phyloP scores from a whole-genome alignment of 2,888 invertebrate genomes.

The Archips crataeganus region DNA sequence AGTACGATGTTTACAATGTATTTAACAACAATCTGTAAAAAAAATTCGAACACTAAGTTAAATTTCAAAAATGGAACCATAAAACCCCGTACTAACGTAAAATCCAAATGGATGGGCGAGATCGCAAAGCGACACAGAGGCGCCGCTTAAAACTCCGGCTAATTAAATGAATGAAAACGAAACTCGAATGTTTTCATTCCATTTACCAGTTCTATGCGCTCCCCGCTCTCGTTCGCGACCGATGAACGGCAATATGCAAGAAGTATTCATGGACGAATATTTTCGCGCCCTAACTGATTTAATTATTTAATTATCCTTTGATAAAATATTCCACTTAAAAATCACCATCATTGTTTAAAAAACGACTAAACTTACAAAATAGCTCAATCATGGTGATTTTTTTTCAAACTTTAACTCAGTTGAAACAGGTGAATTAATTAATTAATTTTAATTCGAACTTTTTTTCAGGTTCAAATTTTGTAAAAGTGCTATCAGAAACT shows the following conservation, averaged over 20 bases:
- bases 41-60: slow-evolving; percentile 21
- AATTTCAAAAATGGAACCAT: slow-evolving; percentile 35
- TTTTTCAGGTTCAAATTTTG: too few relatives aligned
- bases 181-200: slow-evolving; percentile 83
- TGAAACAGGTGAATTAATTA: too few relatives aligned
- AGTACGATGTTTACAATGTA: not conserved
- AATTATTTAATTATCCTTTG: too few relatives aligned
- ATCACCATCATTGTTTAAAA: too few relatives aligned
- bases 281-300: not conserved
- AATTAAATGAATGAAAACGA: slow-evolving; percentile 84
- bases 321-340: too few relatives aligned
- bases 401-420: too few relatives aligned
- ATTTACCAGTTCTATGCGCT: slow-evolving; percentile 73
- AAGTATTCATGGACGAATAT: slow-evolving; percentile 38
- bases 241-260: slow-evolving; percentile 69
- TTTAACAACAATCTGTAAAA: slow-evolving; percentile 26
- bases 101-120: slow-evolving; percentile 67
- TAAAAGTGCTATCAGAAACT: too few relatives aligned
- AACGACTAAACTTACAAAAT: too few relatives aligned
- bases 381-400: too few relatives aligned
- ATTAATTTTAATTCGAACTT: too few relatives aligned
- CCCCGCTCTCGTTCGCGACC: slow-evolving; percentile 53
- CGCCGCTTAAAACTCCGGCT: slow-evolving; percentile 78
- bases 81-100: slow-evolving; percentile 52
- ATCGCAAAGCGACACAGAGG: slow-evolving; percentile 68